These are phyloP conservation scores for Maniola hyperantus DNA, from an alignment of 2,888 invertebrate genomes.

Conservation along the genomic window DNA sequence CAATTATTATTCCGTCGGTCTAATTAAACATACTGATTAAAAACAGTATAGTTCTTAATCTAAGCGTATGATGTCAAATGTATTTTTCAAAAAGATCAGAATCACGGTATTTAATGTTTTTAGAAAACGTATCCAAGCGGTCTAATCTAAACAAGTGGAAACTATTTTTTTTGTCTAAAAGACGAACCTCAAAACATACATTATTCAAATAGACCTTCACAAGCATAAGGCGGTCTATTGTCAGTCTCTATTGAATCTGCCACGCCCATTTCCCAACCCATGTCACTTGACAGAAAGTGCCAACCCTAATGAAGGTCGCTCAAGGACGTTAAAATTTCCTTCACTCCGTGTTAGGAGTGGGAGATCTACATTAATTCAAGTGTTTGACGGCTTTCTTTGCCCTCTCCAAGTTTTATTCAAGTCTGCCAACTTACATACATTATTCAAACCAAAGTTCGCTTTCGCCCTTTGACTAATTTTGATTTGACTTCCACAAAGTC, in stretches of 20 bases:
- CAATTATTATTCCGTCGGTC: too few species aligned
- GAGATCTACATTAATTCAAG: constrained; percentile 20
- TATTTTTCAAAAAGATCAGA: too few species aligned
- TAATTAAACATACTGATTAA: too few species aligned
- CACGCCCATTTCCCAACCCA: neutral
- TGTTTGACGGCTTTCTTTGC: constrained; percentile 23
- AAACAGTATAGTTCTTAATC: too few species aligned
- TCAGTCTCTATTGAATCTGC: neutral
- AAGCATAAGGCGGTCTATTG: neutral
- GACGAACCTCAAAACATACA: neutral
- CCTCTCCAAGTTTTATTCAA: constrained; percentile 16
- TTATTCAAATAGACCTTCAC: neutral
- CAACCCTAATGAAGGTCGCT: constrained; percentile 23
- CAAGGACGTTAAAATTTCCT: constrained; percentile 19
- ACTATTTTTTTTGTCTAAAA: neutral
- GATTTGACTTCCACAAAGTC: neutral
- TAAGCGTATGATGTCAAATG: too few species aligned
- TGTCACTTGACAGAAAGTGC: neutral
- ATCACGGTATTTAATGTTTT: too few species aligned
- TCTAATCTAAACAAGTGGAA: too few species aligned
- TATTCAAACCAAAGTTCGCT: constrained; percentile 21
- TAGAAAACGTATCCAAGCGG: too few species aligned
- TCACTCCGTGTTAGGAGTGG: constrained; percentile 3
- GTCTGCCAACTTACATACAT: constrained; percentile 25
- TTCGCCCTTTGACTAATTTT: constrained; percentile 8